A percentile compares a stretch with the other conserved stretches of the same genome.
Evolutionary conservation across 2,888 invertebrate species (phyloP).

Genomic region (Pristionchus maxplancki): DNA sequence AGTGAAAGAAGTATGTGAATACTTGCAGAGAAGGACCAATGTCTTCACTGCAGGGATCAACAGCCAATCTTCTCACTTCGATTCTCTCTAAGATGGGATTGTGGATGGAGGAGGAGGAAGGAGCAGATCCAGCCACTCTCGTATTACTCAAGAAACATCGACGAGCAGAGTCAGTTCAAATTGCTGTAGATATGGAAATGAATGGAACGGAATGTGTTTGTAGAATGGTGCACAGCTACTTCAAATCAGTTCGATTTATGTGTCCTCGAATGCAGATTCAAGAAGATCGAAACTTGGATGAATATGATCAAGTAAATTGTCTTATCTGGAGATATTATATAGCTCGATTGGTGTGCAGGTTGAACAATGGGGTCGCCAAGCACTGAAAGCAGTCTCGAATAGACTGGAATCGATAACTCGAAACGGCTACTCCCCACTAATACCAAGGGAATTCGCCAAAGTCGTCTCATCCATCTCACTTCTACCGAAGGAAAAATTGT

Average conservation of each 20-base stretch:
- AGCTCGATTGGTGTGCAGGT: background rate
- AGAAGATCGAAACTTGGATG: constrained; percentile 14
- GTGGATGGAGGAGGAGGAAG: constrained; percentile 16
- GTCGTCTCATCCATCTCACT: background rate
- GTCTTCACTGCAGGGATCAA: background rate
- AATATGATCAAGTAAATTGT: constrained; percentile 4
- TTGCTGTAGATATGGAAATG: background rate
- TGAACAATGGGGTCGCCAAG: constrained; percentile 2
- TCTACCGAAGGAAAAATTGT: background rate
- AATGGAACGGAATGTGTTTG: background rate
- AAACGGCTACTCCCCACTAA: constrained; percentile 39
- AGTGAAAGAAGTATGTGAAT: background rate
- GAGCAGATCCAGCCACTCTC: background rate
- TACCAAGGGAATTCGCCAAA: constrained; percentile 45
- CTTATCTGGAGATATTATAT: background rate
- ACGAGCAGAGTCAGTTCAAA: constrained; percentile 32
- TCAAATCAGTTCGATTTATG: constrained; percentile 14
- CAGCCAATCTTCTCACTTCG: constrained; percentile 6
- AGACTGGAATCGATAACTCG: constrained; percentile 26
- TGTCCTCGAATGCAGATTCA: constrained; percentile 36
- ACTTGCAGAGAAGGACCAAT: background rate
- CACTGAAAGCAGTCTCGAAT: constrained; percentile 8
- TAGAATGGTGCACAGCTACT: constrained; percentile 33
- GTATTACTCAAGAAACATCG: background rate
- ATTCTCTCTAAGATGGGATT: constrained; percentile 45